Conservation (phyloP, 2,797 vertebrate genomes). For the Chanos chanos region DNA sequence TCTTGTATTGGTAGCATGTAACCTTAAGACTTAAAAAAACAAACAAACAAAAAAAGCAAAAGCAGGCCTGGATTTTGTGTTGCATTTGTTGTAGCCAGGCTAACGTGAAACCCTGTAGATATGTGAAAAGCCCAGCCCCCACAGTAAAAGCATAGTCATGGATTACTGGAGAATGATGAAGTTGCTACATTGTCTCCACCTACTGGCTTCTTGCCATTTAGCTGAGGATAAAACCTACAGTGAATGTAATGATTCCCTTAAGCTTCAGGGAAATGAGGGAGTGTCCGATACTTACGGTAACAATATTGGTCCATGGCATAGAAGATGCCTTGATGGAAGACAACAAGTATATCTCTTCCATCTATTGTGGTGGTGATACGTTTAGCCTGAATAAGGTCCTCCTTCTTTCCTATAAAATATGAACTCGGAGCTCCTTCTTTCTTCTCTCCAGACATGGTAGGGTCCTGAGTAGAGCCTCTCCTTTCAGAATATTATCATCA, state of each 20-base stretch:
- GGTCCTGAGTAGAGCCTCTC: neutral
- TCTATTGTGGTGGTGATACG: conserved; percentile 70
- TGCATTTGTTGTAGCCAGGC: too few species aligned
- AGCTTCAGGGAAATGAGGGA: too few species aligned
- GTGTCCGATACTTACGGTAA: conserved; percentile 80
- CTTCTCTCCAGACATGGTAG: conserved; percentile 45
- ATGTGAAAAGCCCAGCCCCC: too few species aligned
- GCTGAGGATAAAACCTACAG: too few species aligned
- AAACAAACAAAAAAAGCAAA: too few species aligned
- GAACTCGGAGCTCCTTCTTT: conserved; percentile 31
- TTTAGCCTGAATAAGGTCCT: conserved; percentile 74
- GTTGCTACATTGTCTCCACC: conserved; percentile 21
- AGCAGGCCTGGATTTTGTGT: too few species aligned
- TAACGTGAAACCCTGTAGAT: too few species aligned
- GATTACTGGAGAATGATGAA: neutral
- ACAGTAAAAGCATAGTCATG: neutral
- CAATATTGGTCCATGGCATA: conserved; percentile 88
- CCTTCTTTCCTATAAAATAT: conserved; percentile 77
- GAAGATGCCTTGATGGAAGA: conserved; percentile 77
- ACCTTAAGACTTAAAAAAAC: too few species aligned
- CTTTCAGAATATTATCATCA: neutral
- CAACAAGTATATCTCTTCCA: conserved; percentile 81
- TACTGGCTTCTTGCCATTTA: too few species aligned
- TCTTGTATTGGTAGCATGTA: too few species aligned
- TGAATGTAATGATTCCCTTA: too few species aligned